Base-by-base conservation (phyloP, 2,113 vertebrate genomes). In the Epinephelus fuscoguttatus region DNA sequence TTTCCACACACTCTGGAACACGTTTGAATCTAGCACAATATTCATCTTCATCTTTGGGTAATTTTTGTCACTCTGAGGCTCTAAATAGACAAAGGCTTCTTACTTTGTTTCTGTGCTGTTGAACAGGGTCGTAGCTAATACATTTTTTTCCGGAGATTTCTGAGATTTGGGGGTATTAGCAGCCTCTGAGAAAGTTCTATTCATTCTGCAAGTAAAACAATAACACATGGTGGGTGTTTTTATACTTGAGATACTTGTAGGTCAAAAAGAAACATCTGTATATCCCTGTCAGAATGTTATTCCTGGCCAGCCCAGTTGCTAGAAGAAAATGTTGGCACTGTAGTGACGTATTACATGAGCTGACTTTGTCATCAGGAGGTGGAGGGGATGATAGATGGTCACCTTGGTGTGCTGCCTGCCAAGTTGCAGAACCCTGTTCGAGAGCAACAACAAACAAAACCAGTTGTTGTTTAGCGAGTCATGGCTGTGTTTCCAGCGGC, bases 1-100 rank as follows among this genome's bases (percentile, higher is more conserved):
- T 78, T 75, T 80, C 52, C 50, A 79, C 63, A 62, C 13, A 27
- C 57, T 33, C 57, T 15, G 5, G 23, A 70, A 30, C 21, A 12
- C 15, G 13, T 68, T 47, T 37, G 33, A 10, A 18, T 53, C 18
- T 14, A 27, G 53, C 53, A 42, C 61, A 63, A 37, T 25, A 25
- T 52, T 62, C 4, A 25, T 5, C 42, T 11, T 45, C 8, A 3
- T 11, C 42, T 42, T 10, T 45, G 8, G 11, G 42, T 45, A 45
- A 11, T 45, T 11, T 45, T 45, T 45, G 42, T 45, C 42, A 2
- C 9, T 45, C 42, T 45, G 42, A 45, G 42, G 11, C 42, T 12
- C 10, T 10, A 45, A 0, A 45, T 2, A 42, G 10, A 33, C 68
- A 15, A 12, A n/a, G 30, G 27, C 19, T 23, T n/a, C 12, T 70